Conservation (phyloP, 1,140 invertebrate species). For the Calephelis virginiensis region DNA sequence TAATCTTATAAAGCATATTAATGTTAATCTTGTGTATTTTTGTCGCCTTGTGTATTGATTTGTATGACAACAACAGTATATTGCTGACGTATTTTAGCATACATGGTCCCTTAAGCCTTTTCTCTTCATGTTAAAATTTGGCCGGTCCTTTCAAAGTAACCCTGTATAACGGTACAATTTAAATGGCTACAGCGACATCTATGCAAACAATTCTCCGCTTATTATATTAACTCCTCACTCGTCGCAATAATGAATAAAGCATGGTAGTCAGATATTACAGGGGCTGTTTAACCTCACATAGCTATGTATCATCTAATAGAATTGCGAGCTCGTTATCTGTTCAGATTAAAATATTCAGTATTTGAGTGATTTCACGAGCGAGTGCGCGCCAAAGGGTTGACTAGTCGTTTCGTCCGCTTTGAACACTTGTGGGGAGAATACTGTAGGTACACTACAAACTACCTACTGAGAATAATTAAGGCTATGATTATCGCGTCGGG, state of each 20-base stretch:
- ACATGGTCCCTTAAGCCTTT: too few species aligned
- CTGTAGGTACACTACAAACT: slow-evolving; percentile 10
- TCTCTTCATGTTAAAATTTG: too few species aligned
- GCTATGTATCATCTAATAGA: slow-evolving; percentile 77
- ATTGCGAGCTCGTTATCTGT: slow-evolving; percentile 78
- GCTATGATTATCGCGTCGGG: not conserved
- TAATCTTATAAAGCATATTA: too few species aligned
- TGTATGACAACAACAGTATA: too few species aligned
- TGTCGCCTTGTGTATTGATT: too few species aligned
- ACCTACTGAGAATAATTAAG: slow-evolving; percentile 13
- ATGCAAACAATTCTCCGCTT: not conserved
- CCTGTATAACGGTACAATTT: not conserved
- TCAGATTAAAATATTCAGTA: slow-evolving; percentile 79
- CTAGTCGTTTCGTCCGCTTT: slow-evolving; percentile 68
- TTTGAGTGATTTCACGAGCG: slow-evolving; percentile 78
- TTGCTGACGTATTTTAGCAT: too few species aligned
- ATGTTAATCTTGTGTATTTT: too few species aligned
- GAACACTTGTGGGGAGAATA: slow-evolving; percentile 12
- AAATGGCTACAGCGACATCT: not conserved
- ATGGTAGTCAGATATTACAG: slow-evolving; percentile 23
- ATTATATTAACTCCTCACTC: slow-evolving; percentile 11
- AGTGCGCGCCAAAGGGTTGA: slow-evolving; percentile 76
- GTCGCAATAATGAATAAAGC: not conserved
- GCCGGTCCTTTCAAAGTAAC: not conserved
- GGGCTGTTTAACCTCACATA: slow-evolving; percentile 66